Percentiles rank a stretch among this genome's conserved stretches.
These are phyloP conservation scores for Zaprionus camerounensis DNA, from an alignment of 1,140 invertebrate species.

Conservation along the genomic window DNA sequence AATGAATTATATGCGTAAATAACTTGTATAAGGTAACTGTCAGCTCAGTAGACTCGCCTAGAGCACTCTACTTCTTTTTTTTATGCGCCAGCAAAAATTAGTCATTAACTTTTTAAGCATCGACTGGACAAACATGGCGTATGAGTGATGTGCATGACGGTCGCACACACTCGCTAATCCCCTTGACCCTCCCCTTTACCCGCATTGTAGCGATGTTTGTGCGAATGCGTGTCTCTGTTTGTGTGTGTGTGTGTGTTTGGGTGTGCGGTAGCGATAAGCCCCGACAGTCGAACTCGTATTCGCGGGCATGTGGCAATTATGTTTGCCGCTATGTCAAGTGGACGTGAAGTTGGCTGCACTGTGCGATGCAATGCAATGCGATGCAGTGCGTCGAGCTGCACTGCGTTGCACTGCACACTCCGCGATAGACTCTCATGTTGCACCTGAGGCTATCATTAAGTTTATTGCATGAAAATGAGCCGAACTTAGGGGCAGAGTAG, in stretches of 20 bases:
- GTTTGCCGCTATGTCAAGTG: constrained; percentile 59
- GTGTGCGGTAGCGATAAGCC: constrained; percentile 61
- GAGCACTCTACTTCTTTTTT: constrained; percentile 28
- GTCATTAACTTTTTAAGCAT: constrained; percentile 83
- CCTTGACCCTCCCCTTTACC: neutral
- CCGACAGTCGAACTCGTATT: constrained; percentile 65
- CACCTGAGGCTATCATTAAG: constrained; percentile 57
- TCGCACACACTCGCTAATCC: constrained; percentile 10
- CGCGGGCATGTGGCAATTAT: constrained; percentile 75
- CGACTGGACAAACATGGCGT: constrained; percentile 80
- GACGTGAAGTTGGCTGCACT: constrained; percentile 40
- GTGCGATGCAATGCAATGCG: constrained; percentile 19
- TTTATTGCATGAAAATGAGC: constrained; percentile 44
- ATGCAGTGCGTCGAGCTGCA: constrained; percentile 17
- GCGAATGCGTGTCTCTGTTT: neutral
- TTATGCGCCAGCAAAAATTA: constrained; percentile 70
- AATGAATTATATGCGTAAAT: constrained; percentile 1
- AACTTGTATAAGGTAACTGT: constrained; percentile 7
- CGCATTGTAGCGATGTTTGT: neutral
- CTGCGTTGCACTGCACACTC: neutral
- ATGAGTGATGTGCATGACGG: constrained; percentile 75
- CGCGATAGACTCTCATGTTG: constrained; percentile 30
- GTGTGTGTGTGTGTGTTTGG: constrained; percentile 4
- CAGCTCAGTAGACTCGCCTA: neutral
- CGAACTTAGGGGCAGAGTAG: constrained; percentile 17